Conservation (phyloP, 2,113 vertebrate genomes). For the Lophius piscatorius region DNA sequence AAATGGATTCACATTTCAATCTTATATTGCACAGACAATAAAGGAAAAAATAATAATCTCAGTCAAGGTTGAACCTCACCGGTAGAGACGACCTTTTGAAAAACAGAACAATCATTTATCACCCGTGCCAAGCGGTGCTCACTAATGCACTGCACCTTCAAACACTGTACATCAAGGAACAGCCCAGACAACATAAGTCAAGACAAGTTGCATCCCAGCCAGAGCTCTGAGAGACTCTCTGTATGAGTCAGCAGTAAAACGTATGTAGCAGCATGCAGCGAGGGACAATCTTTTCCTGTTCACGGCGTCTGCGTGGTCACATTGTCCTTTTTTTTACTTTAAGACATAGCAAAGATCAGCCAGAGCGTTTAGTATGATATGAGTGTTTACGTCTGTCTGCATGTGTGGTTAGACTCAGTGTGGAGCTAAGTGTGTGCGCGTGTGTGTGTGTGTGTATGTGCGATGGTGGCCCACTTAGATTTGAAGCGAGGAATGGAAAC, state of each 20-base stretch:
- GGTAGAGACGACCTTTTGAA: neutral
- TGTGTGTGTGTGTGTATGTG: neutral
- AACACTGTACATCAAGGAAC: conserved; percentile 26
- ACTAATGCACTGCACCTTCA: conserved; percentile 13
- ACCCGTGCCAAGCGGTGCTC: conserved; percentile 6
- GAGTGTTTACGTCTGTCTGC: neutral
- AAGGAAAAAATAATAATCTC: no score
- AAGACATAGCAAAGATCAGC: neutral
- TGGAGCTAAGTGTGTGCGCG: neutral
- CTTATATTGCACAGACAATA: no score
- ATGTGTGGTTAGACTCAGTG: neutral
- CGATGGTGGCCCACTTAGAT: no score
- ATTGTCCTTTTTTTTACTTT: neutral
- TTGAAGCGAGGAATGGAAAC: conserved; percentile 8
- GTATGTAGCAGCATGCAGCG: neutral
- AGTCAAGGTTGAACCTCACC: neutral
- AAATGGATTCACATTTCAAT: neutral
- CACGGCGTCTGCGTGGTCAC: conserved; percentile 33
- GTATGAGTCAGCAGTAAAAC: conserved; percentile 28
- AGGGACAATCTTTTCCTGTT: conserved; percentile 17
- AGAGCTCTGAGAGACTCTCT: neutral
- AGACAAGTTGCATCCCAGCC: conserved; percentile 7
- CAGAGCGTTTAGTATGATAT: neutral
- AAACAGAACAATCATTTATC: conserved; percentile 15
- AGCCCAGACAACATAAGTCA: conserved; percentile 19